Evolutionary conservation across 92 coral and sea anemone species (phyloP), one percentile per base, ranked within the genome.

Genomic region (Montipora capitata): DNA sequence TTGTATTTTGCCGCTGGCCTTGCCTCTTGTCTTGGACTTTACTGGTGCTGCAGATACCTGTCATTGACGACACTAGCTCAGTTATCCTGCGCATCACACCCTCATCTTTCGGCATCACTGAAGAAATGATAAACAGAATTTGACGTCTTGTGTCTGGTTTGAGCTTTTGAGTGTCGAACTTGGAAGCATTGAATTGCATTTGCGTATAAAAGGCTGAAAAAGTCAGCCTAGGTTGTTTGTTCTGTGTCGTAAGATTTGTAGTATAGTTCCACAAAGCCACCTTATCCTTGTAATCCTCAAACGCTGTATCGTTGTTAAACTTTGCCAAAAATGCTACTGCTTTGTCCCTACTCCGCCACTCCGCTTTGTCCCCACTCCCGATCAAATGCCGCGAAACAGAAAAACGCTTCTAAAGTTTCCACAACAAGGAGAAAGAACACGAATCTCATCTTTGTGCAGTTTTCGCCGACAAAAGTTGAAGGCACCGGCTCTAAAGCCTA

Each of bases 181-280:
- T 48, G 5, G 93, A 83, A 58, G 98, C 99, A 10, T 96, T 93
- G 13, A 49, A 14, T 20, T 89, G 96, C 45, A 86, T 82, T 10
- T n/a, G 56, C 51, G 91, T 89, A 89, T 81, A 77, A 75, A 71
- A 95, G 17, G 79, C 74, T 9, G 93, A 86, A 40, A 71, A 94
- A 5, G 74, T 79, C 27, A 96, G 73, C 51, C 83, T 88, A 7
- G 91, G 39, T 6, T 57, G 64, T 8, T 77, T 86, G 91, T 93
- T 96, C 81, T 85, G 63, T 5, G 91, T 70, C 3, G 96, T 96
- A 43, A 96, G 58, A 92, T 96, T 94, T 8, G 98, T 96, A n/a
- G 85, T 87, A 72, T 90, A 54, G 12, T 85, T 83, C 99, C 99
- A 96, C 5, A 79, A 64, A 4, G 88, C 93, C 8, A 77, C 84